Evolutionary conservation across 2,113 vertebrate genomes (phyloP).

Genomic region (Poecile atricapillus): DNA sequence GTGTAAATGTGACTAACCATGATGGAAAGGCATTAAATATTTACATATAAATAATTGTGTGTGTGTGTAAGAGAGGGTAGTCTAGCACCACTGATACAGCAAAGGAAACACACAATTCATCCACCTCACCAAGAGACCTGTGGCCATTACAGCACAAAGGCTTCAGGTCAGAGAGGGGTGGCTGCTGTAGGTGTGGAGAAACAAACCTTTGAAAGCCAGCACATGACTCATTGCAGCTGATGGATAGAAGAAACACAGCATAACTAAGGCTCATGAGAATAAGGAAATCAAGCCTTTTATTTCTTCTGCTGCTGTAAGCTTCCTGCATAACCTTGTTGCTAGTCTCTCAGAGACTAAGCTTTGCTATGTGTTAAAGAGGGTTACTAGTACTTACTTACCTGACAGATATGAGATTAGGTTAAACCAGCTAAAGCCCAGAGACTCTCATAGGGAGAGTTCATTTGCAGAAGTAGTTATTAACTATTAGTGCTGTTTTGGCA

Average conservation of each 20-base stretch:
- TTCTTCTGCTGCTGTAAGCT: not conserved
- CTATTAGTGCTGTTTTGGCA: not conserved
- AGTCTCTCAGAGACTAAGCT: slow-evolving; percentile 10
- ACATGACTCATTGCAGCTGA: not conserved
- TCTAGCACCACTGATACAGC: not conserved
- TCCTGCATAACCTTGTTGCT: slow-evolving; percentile 20
- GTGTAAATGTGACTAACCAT: not conserved
- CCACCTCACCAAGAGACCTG: not conserved
- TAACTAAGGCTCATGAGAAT: not conserved
- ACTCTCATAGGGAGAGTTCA: not conserved
- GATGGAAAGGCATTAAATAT: not conserved
- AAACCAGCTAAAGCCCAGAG: slow-evolving; percentile 8
- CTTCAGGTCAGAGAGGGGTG: not conserved
- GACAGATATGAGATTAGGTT: slow-evolving; percentile 39
- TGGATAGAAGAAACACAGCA: not conserved
- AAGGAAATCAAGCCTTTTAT: not conserved
- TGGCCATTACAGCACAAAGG: not conserved
- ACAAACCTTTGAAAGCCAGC: not conserved
- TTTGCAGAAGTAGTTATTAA: slow-evolving; percentile 18
- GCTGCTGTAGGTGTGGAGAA: not conserved
- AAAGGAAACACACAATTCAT: not conserved
- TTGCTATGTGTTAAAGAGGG: slow-evolving; percentile 4
- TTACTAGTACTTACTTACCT: slow-evolving; percentile 9
- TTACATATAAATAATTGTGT: not conserved
- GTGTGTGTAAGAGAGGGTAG: not conserved